Percentiles rank a stretch among this genome's conserved stretches.
phyloP scores from a whole-genome alignment of 2,113 vertebrate species.

The Silurus asotus region DNA sequence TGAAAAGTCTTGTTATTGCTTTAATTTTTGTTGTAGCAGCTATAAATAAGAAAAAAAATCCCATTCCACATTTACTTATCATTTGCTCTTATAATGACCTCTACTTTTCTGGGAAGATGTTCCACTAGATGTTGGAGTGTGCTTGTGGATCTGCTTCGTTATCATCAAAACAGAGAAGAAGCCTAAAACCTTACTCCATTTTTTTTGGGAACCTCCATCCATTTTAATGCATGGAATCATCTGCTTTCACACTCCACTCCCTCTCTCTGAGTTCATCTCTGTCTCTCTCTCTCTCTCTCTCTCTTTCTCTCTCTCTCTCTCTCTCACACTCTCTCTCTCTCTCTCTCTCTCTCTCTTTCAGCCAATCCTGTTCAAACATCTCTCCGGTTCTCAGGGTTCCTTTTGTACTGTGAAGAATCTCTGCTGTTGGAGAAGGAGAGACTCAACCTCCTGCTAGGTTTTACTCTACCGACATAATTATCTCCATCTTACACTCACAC shows the following conservation, averaged over 20 bases:
- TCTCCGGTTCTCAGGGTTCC: slow-evolving; percentile 2
- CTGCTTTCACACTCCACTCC: background rate
- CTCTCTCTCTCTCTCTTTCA: background rate
- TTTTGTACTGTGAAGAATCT: slow-evolving; percentile 1
- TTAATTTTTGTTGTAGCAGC: no score
- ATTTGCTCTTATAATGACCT: no score
- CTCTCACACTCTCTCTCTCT: background rate
- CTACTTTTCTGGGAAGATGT: no score
- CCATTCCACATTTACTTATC: no score
- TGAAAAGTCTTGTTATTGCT: no score
- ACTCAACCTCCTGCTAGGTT: slow-evolving; percentile 32
- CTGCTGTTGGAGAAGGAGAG: slow-evolving; percentile 11
- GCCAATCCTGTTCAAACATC: slow-evolving; percentile 2
- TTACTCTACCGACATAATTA: slow-evolving; percentile 40
- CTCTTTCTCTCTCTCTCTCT: background rate
- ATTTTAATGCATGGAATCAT: background rate
- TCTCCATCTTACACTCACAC: slow-evolving; percentile 4
- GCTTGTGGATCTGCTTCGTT: background rate
- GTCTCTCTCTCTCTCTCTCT: background rate
- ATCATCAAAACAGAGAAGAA: background rate
- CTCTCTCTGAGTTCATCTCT: no score
- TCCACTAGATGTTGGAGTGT: no score
- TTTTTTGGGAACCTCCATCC: background rate
- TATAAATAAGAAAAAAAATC: no score
- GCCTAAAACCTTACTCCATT: background rate